These are phyloP conservation scores for Phrynocephalus guinanensis DNA, from an alignment of 2,797 vertebrate genomes.

Conservation along the genomic window DNA sequence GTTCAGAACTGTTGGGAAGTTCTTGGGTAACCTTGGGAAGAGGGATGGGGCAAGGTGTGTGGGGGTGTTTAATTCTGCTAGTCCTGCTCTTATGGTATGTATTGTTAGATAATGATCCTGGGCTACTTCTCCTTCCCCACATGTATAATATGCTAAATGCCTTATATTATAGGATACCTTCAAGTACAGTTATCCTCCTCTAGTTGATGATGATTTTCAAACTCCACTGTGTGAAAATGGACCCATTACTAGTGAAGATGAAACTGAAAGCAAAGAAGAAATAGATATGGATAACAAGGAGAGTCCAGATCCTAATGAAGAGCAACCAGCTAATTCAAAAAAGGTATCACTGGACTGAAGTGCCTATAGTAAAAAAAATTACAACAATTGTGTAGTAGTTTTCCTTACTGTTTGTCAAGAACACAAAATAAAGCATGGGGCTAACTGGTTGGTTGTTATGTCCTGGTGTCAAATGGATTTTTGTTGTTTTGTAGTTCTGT, in stretches of 20 bases:
- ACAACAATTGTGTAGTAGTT: background rate
- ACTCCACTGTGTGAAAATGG: constrained; percentile 94
- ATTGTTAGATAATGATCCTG: background rate
- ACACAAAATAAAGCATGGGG: constrained; percentile 3
- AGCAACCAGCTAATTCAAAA: constrained; percentile 84
- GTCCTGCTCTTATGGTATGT: background rate
- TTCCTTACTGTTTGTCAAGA: constrained; percentile 5
- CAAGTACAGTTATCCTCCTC: constrained; percentile 96
- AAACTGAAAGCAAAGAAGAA: constrained; percentile 90
- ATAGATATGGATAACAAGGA: constrained; percentile 87
- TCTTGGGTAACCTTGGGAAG: too few relatives aligned
- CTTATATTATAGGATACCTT: constrained; percentile 87
- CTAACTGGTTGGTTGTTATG: background rate
- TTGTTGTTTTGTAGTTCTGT: background rate
- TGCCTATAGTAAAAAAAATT: background rate
- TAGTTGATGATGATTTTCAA: constrained; percentile 96
- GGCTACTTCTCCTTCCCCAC: background rate
- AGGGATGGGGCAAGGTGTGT: background rate
- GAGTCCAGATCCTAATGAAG: constrained; percentile 84
- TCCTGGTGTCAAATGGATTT: background rate
- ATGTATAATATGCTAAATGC: constrained; percentile 10
- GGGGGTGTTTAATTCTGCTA: too few relatives aligned
- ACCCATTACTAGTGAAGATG: constrained; percentile 91
- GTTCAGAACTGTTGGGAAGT: too few relatives aligned
- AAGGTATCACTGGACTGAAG: constrained; percentile 84